A percentile compares a stretch with the other conserved stretches of the same genome.
phyloP scores from a whole-genome alignment of 2,888 invertebrate species.

The Steinernema carpocapsae region DNA sequence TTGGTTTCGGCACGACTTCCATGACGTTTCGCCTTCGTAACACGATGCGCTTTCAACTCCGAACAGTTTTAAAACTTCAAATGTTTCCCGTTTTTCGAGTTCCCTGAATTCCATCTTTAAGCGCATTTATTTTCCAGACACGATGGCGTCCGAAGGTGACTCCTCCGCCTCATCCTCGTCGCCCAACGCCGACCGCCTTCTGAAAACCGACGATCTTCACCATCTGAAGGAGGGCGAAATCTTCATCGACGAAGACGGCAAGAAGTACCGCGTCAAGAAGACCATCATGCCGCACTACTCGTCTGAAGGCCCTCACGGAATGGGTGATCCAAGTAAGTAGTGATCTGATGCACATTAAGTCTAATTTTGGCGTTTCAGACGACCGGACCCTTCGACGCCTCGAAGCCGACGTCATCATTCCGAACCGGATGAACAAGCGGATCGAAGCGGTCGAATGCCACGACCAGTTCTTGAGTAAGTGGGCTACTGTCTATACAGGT shows the following conservation, averaged over 20 bases:
- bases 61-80: too few species aligned
- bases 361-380: constrained; percentile 69
- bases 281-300: constrained; percentile 61
- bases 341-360: not conserved
- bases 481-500: too few species aligned
- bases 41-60: too few species aligned
- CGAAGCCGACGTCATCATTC: constrained; percentile 85
- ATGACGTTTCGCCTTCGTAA: too few species aligned
- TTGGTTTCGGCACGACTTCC: too few species aligned
- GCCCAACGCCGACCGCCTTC: not conserved
- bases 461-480: constrained; percentile 52
- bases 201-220: constrained; percentile 52
- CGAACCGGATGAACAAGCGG: constrained; percentile 84
- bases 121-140: too few species aligned
- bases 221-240: constrained; percentile 62
- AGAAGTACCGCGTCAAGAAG: constrained; percentile 63
- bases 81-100: too few species aligned
- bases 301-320: constrained; percentile 59
- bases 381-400: constrained; percentile 84
- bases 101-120: too few species aligned
- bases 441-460: constrained; percentile 81
- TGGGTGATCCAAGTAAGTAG: constrained; percentile 44
- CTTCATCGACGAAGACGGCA: constrained; percentile 62
- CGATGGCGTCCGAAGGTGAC: not conserved
- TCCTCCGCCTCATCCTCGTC: not conserved